Conservation (phyloP, 2,113 vertebrate species). For the Dicaeum eximium region DNA sequence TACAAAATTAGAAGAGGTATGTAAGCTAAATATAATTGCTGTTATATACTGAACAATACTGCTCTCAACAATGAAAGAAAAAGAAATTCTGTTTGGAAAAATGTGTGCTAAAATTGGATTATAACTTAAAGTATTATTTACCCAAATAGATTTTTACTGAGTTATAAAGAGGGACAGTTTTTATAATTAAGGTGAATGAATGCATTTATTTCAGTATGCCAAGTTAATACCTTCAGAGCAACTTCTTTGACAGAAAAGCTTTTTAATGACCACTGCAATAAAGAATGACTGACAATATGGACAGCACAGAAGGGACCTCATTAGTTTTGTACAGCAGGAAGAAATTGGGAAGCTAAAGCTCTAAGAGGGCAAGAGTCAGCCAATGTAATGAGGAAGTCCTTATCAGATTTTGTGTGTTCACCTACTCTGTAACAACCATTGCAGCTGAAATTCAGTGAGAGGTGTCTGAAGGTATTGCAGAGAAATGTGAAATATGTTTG, state of each 20-base stretch:
- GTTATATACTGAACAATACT: neutral
- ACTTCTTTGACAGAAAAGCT: neutral
- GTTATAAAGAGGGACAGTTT: neutral
- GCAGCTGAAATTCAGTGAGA: neutral
- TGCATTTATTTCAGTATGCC: neutral
- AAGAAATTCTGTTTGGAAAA: neutral
- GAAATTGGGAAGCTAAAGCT: neutral
- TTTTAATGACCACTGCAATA: neutral
- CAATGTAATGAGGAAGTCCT: neutral
- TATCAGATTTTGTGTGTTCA: neutral
- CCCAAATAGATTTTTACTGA: constrained; percentile 15
- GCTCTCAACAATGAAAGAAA: neutral
- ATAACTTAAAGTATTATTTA: neutral
- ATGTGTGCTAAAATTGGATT: neutral
- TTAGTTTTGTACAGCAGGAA: constrained; percentile 8
- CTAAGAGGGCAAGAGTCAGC: constrained; percentile 20
- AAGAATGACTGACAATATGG: neutral
- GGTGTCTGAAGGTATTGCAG: neutral
- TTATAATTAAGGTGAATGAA: constrained; percentile 34
- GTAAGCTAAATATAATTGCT: neutral
- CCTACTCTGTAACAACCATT: neutral
- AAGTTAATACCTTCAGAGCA: neutral
- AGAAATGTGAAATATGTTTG: neutral
- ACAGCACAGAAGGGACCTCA: neutral
- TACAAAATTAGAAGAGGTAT: neutral